Evolutionary conservation across 2,888 invertebrate species (phyloP).

Genomic region (Eupithecia tripunctaria): DNA sequence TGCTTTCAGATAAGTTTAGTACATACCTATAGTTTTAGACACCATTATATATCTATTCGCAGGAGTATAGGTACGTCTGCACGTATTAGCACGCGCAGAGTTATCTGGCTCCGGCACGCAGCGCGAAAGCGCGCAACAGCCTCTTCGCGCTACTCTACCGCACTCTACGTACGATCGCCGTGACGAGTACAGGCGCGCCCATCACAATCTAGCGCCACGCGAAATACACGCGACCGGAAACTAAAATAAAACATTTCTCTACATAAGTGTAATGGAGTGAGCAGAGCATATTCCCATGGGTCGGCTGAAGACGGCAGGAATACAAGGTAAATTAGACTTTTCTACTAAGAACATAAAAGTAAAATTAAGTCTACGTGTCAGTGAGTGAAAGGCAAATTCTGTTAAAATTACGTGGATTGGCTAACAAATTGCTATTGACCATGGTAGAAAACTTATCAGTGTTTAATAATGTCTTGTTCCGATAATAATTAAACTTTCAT

Average conservation of each 20-base stretch:
- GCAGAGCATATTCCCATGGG: conserved; percentile 49
- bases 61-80: not conserved
- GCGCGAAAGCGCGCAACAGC: conserved; percentile 35
- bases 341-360: conserved; percentile 50
- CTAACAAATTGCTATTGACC: conserved; percentile 57
- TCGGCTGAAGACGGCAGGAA: conserved; percentile 56
- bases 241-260: conserved; percentile 60
- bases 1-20: too few relatives aligned
- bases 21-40: too few relatives aligned
- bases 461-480: not conserved
- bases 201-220: conserved; percentile 45
- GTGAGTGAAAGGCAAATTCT: conserved; percentile 81
- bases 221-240: conserved; percentile 52
- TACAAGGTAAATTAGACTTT: conserved; percentile 67
- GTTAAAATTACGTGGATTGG: conserved; percentile 71
- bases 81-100: conserved; percentile 8
- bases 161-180: conserved; percentile 65
- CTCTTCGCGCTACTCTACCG: conserved; percentile 41
- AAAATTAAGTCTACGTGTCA: conserved; percentile 80
- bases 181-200: conserved; percentile 65
- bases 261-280: conserved; percentile 64
- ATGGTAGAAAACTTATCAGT: conserved; percentile 33
- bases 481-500: not conserved
- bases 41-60: not conserved
- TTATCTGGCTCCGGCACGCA: not conserved